These are phyloP conservation scores for Papilio helenus DNA, from an alignment of 1,140 invertebrate species.

Conservation along the genomic window DNA sequence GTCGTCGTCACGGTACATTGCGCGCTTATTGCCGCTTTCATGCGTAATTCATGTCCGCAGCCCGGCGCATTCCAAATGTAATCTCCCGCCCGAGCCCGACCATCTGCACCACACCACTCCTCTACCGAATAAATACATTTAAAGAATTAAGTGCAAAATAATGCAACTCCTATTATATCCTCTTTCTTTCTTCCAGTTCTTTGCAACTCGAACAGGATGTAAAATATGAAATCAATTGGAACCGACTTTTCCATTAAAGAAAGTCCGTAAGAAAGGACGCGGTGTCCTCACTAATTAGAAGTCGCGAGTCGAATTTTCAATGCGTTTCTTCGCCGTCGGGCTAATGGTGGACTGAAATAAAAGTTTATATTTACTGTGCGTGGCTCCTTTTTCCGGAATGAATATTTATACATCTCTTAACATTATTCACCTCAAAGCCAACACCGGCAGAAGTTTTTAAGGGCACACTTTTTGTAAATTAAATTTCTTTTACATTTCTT, in stretches of 20 bases:
- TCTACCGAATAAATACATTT: slow-evolving; percentile 33
- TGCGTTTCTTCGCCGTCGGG: slow-evolving; percentile 55
- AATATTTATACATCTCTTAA: slow-evolving; percentile 77
- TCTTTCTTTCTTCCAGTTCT: slow-evolving; percentile 39
- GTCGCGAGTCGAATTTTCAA: slow-evolving; percentile 78
- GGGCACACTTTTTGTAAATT: slow-evolving; percentile 66
- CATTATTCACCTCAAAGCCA: slow-evolving; percentile 72
- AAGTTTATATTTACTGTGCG: slow-evolving; percentile 81
- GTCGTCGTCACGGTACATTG: slow-evolving; percentile 64
- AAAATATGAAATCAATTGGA: slow-evolving; percentile 77
- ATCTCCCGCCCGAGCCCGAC: slow-evolving; percentile 60
- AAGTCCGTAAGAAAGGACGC: slow-evolving; percentile 63
- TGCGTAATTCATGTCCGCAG: slow-evolving; percentile 70
- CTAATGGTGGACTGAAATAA: slow-evolving; percentile 77
- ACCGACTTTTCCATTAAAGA: slow-evolving; percentile 75
- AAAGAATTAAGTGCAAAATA: slow-evolving; percentile 37
- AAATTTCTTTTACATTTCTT: slow-evolving; percentile 65
- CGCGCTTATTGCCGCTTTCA: slow-evolving; percentile 64
- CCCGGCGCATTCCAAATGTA: slow-evolving; percentile 75
- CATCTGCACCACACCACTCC: slow-evolving; percentile 34
- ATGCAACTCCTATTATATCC: slow-evolving; percentile 29
- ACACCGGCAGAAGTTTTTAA: slow-evolving; percentile 63
- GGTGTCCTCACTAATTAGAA: slow-evolving; percentile 79
- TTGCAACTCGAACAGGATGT: slow-evolving; percentile 54
- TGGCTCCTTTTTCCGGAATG: slow-evolving; percentile 68